phyloP scores from a whole-genome alignment of 1,140 invertebrate species.

The Venustaconcha ellipsiformis region DNA sequence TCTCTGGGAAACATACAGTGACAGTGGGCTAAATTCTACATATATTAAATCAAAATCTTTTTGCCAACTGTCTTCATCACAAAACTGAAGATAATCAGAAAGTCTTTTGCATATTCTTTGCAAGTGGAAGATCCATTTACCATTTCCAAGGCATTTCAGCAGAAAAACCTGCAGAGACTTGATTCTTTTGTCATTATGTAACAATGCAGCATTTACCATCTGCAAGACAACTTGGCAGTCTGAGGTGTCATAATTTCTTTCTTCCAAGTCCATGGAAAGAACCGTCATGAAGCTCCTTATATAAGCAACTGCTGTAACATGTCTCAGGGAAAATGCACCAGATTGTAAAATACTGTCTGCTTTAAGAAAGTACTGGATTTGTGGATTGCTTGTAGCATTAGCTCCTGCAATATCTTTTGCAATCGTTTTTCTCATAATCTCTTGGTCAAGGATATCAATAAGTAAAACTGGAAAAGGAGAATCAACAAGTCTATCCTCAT shows the following conservation, averaged over 20 bases:
- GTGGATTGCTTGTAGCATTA: no score
- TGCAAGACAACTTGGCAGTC: neutral
- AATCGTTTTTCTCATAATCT: no score
- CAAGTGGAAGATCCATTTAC: neutral
- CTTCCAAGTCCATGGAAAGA: neutral
- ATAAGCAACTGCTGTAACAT: constrained; percentile 16
- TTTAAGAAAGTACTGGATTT: no score
- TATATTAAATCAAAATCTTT: neutral
- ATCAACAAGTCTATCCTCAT: no score
- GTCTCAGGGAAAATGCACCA: neutral
- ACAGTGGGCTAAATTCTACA: constrained; percentile 6
- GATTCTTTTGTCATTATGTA: neutral
- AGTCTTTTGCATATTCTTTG: neutral
- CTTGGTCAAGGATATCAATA: no score
- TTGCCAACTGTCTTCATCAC: constrained; percentile 5
- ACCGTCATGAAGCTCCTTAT: neutral
- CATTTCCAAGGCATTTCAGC: constrained; percentile 8
- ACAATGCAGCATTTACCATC: neutral
- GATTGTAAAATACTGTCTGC: constrained; percentile 1
- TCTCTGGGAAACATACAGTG: neutral
- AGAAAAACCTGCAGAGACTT: neutral
- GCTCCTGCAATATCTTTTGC: no score
- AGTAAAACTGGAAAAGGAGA: no score
- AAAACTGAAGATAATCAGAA: neutral
- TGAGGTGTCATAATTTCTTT: neutral